Base-by-base conservation (phyloP, 2,797 vertebrate species). In the Poecilia gillii region DNA sequence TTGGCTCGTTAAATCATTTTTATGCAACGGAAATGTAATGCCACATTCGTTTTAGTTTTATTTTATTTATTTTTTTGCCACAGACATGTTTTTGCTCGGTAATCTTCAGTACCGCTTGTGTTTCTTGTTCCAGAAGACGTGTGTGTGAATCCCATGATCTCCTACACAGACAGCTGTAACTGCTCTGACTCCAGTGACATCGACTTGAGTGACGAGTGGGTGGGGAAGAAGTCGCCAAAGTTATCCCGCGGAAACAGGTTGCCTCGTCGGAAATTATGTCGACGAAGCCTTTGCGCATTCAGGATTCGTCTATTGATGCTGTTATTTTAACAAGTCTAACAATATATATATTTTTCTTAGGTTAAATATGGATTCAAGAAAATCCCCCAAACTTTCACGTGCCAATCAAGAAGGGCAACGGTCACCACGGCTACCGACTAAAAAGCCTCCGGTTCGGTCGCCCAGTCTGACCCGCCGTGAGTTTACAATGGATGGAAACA, bases 161-260 rank as follows among this genome's bases (percentile, higher is more conserved):
- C 98, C 36, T 96, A 97, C 80, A 97, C 97, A 57, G 98, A 99
- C 96, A 99, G 98, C 96, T 99, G 98, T 90, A 99, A 99, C 96
- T 99, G 99, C 92, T 99, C 99, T 0, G 99, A 99, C 96, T 99
- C 98, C 92, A 99, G 98, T 0, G 99, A 99, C 94, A 97, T 99
- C 0, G 99, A 99, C 91, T 89, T 99, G 88, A 99, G 98, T 23
- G 99, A 99, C 47, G 99, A 99, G 91, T 99, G 98, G 98, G 97
- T 97, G 33, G 97, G 97, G 74, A 99, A 98, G 90, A 99, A 98
- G 89, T 99, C 99, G 53, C 99, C 99, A 78, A 99, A 99, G 95
- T 96, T 99, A 90, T 97, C 98, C 85, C 94, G 98, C 88, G 97
- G 98, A 92, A 99, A 97, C 96, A 97, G 98, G 92, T 99, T 96